A percentile compares a stretch with the other conserved stretches of the same genome.
phyloP scores from a whole-genome alignment of 2,113 vertebrate genomes.

The Coreoperca whiteheadi region DNA sequence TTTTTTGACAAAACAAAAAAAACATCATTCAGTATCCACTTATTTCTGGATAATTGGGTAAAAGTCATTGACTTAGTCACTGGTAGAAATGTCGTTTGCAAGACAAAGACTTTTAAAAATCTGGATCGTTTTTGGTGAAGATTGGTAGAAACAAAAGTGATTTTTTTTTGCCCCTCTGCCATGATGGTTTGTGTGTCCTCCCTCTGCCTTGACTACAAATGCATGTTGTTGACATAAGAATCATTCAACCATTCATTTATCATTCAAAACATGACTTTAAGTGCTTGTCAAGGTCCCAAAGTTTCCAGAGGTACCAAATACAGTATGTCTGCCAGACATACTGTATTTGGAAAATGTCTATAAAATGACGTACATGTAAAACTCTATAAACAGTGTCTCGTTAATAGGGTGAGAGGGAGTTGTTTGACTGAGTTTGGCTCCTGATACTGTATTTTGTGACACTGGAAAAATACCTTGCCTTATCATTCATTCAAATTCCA shows the following conservation, averaged over 20 bases:
- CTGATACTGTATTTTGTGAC: neutral
- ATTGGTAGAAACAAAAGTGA: neutral
- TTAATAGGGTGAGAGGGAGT: neutral
- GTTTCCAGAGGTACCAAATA: slow-evolving; percentile 3
- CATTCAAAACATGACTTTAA: no score
- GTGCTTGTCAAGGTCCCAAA: neutral
- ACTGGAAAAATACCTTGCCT: neutral
- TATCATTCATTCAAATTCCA: neutral
- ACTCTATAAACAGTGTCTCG: slow-evolving; percentile 7
- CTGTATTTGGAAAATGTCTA: slow-evolving; percentile 5
- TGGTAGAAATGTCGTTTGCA: neutral
- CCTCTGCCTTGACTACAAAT: neutral
- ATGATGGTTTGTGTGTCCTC: no score
- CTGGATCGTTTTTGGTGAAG: neutral
- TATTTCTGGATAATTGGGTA: no score
- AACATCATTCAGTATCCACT: neutral
- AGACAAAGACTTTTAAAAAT: neutral
- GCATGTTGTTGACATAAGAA: neutral
- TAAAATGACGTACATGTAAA: neutral
- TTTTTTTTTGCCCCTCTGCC: no score
- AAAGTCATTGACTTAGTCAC: neutral
- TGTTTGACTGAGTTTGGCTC: slow-evolving; percentile 15
- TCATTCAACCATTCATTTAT: no score
- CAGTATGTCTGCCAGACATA: neutral
- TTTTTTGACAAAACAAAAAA: neutral